Evolutionary conservation across 2,113 vertebrate genomes (phyloP), one percentile per base, ranked within the genome.

Genomic region (Platysternon megacephalum): DNA sequence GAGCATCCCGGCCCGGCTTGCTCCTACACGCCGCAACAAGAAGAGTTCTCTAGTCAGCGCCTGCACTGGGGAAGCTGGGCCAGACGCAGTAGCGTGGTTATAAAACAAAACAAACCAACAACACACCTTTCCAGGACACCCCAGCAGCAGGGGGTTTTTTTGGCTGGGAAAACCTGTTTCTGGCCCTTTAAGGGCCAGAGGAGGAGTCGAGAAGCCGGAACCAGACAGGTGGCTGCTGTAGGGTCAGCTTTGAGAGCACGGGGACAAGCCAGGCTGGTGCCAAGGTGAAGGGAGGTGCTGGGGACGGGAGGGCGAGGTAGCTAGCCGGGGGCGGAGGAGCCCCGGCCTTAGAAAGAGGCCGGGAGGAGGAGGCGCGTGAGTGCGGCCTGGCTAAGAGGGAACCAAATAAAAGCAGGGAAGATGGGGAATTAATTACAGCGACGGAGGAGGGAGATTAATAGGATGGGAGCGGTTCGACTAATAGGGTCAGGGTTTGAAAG

Each of bases 91-190:
- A 11, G 55, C 14, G 6, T 5, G 8, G 49, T 52, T 35, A 52
- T 61, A 14, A 61, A 46, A 46, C 44, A 56, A 56, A 61, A 14
- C 24, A 56, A 56, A 56, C 11, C 42, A 11, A 11, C 55, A 56
- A 51, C 84, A 21, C 52, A 53, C 52, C 29, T 82, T 79, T 82
- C 86, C 1, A 8, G 42, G 46, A 22, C 39, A 88, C 39, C 24
- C 76, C 44, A 0, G 28, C 0, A 26, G 8, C 55, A 0, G n/a
- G n/a, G n/a, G 84, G 53, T 42, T 84, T 83, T 0, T 0, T 26
- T 1, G 10, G 88, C 78, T 2, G 0, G 88, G 88, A 68, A 87
- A 0, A 5, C n/a, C 28, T 78, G 3, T 79, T 22, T 80, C 76
- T 2, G 21, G 76, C 85, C 21, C 13, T 29, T 86, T 42, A 95